Evolutionary conservation across 1,140 invertebrate species (phyloP).

Genomic region (Myzus persicae): DNA sequence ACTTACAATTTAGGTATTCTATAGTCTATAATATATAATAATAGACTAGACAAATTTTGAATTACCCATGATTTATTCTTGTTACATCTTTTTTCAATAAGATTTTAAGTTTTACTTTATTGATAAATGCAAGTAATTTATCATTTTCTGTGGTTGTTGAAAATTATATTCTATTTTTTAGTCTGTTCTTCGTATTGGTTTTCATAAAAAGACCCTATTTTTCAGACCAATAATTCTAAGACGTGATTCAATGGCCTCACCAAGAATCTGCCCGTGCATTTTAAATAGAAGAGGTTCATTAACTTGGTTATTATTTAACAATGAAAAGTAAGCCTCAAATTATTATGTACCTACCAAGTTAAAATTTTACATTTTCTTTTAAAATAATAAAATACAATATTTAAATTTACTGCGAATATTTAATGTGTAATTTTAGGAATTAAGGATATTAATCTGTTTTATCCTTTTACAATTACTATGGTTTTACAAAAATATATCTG

Average conservation of each 20-base stretch:
- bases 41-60: background rate
- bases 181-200: background rate
- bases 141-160: background rate
- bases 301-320: conserved; percentile 49
- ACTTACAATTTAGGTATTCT: background rate
- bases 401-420: background rate
- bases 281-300: conserved; percentile 52
- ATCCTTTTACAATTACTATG: background rate
- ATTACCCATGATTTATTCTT: background rate
- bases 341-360: background rate
- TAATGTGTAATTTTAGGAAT: background rate
- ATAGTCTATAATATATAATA: background rate
- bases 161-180: background rate
- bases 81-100: background rate
- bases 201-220: conserved; percentile 43
- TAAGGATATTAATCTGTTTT: background rate
- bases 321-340: conserved; percentile 54
- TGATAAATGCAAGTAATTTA: background rate
- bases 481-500: conserved; percentile 9
- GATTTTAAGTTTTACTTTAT: background rate
- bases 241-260: conserved; percentile 43
- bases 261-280: conserved; percentile 35
- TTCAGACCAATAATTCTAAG: conserved; percentile 48
- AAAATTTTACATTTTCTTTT: background rate
- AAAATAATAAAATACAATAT: background rate